phyloP scores from a whole-genome alignment of 2,797 vertebrate species.

The Cygnus olor region DNA sequence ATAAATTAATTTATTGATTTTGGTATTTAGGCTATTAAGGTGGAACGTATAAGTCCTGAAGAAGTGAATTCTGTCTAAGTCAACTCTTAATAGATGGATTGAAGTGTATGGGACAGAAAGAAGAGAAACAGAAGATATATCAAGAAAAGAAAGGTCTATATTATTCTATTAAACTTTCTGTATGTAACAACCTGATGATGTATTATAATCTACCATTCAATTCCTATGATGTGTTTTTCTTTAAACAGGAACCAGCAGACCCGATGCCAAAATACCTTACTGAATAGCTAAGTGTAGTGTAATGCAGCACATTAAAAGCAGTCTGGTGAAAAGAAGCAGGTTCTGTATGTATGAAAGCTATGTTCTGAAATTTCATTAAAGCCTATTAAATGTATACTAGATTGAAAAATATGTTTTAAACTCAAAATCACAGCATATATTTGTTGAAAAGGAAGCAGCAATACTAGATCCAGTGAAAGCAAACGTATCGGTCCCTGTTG shows the following conservation, averaged over 20 bases:
- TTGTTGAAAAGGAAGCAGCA: neutral
- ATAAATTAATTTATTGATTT: neutral
- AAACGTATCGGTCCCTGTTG: neutral
- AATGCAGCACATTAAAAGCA: neutral
- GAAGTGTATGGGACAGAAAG: neutral
- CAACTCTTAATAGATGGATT: neutral
- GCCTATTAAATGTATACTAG: neutral
- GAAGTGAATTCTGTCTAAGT: neutral
- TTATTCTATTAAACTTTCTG: neutral
- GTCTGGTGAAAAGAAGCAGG: neutral
- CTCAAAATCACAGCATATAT: neutral
- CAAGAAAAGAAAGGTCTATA: neutral
- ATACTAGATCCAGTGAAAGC: neutral
- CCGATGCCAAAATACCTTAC: constrained; percentile 30
- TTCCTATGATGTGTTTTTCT: neutral
- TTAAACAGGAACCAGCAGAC: neutral
- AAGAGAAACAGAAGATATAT: neutral
- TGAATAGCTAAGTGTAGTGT: constrained; percentile 1
- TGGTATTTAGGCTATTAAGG: neutral
- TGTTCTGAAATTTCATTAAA: neutral
- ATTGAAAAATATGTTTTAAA: neutral
- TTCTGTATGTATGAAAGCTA: neutral
- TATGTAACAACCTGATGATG: neutral
- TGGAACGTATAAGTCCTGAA: neutral
- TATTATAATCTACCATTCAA: neutral